Conservation (phyloP, 2,113 vertebrate genomes). For the Scopus umbretta region DNA sequence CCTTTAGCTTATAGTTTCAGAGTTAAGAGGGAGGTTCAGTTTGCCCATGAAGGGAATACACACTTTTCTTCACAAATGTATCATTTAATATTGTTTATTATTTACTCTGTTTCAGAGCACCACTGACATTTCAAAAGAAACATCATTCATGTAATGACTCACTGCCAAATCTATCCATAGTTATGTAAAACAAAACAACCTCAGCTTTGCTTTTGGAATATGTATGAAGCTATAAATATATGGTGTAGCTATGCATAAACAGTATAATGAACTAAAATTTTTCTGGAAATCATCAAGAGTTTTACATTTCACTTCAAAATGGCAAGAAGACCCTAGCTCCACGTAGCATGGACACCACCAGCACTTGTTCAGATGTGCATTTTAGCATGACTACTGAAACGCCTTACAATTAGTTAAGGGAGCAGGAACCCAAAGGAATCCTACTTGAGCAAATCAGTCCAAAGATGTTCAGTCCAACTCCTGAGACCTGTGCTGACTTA, state of each 20-base stretch:
- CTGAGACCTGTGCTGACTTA: neutral
- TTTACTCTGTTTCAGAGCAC: neutral
- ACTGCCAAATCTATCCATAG: neutral
- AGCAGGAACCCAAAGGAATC: neutral
- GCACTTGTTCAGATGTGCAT: neutral
- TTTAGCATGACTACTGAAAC: neutral
- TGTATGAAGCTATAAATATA: neutral
- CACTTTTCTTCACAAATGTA: neutral
- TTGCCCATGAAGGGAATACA: neutral
- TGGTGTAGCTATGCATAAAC: neutral
- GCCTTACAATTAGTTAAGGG: neutral
- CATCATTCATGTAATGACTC: neutral
- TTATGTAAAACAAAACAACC: neutral
- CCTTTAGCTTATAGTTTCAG: neutral
- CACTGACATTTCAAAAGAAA: neutral
- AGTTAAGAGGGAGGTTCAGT: neutral
- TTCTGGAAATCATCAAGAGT: neutral
- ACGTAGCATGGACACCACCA: rapidly evolving
- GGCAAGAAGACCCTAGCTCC: neutral
- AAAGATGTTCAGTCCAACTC: neutral
- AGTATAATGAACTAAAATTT: neutral
- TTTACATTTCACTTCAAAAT: neutral
- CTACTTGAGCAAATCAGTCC: neutral
- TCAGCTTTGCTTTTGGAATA: neutral
- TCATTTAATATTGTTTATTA: neutral